Conservation (phyloP, 92 coral and sea anemone genomes). For the Zoanthus sociatus region DNA sequence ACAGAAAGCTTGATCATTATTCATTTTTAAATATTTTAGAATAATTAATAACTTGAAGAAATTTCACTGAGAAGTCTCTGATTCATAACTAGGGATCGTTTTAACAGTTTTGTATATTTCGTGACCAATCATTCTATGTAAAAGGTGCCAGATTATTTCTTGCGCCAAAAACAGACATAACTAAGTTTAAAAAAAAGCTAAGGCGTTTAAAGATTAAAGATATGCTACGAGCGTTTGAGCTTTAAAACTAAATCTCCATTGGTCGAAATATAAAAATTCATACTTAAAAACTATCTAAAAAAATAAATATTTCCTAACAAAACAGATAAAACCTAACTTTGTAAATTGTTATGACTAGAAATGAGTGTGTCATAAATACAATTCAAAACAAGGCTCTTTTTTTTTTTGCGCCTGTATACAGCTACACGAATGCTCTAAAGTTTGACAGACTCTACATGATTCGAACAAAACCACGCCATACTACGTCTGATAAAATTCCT, state of each 20-base stretch:
- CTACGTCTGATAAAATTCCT: background rate
- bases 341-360: background rate
- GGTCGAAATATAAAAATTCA: background rate
- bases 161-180: background rate
- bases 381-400: background rate
- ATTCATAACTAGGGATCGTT: too few species aligned
- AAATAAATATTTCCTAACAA: background rate
- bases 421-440: background rate
- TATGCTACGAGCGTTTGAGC: slow-evolving; percentile 14
- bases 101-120: background rate
- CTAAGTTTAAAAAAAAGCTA: background rate
- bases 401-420: background rate
- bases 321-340: too few species aligned
- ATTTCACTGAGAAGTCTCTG: too few species aligned
- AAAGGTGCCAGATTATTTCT: background rate
- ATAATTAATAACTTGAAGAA: too few species aligned
- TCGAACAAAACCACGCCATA: background rate
- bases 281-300: background rate
- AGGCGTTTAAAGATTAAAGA: background rate
- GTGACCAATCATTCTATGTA: background rate
- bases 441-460: background rate
- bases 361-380: background rate
- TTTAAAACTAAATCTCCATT: background rate
- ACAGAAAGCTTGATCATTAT: background rate
- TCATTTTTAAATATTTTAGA: background rate